These are phyloP conservation scores for Acronicta aceris DNA, from an alignment of 2,888 invertebrate species.

Conservation along the genomic window DNA sequence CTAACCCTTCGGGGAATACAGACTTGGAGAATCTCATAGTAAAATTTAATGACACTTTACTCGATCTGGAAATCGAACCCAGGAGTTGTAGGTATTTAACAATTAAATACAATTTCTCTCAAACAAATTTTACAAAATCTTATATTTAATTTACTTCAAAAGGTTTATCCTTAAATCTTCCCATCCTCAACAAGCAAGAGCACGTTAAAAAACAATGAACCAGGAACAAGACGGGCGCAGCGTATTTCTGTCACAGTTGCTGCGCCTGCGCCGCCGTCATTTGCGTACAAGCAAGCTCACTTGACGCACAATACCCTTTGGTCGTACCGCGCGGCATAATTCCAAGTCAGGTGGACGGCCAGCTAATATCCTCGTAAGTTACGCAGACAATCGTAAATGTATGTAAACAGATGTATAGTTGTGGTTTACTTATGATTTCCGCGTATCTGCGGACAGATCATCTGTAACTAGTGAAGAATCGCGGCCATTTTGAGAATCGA, in stretches of 20 bases:
- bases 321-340: slow-evolving; percentile 48
- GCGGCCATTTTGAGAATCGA: slow-evolving; percentile 7
- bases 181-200: slow-evolving; percentile 23
- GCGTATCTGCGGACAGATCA: slow-evolving; percentile 30
- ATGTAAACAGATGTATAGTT: slow-evolving; percentile 30
- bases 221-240: slow-evolving; percentile 46
- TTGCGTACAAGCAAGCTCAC: slow-evolving; percentile 51
- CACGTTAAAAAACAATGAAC: slow-evolving; percentile 46
- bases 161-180: slow-evolving; percentile 42
- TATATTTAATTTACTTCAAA: slow-evolving; percentile 1
- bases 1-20: no score
- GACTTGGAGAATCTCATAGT: no score
- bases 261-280: slow-evolving; percentile 50
- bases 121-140: background rate
- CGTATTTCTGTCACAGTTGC: slow-evolving; percentile 51
- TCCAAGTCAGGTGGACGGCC: slow-evolving; percentile 47
- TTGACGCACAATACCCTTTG: slow-evolving; percentile 60
- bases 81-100: no score
- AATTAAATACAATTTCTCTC: no score
- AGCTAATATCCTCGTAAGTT: slow-evolving; percentile 44
- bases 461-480: slow-evolving; percentile 13
- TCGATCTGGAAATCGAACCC: no score
- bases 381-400: slow-evolving; percentile 38
- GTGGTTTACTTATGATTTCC: slow-evolving; percentile 44
- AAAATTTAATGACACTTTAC: no score